These are phyloP conservation scores for Abscondita cerata DNA, from an alignment of 2,888 invertebrate species.

Conservation along the genomic window DNA sequence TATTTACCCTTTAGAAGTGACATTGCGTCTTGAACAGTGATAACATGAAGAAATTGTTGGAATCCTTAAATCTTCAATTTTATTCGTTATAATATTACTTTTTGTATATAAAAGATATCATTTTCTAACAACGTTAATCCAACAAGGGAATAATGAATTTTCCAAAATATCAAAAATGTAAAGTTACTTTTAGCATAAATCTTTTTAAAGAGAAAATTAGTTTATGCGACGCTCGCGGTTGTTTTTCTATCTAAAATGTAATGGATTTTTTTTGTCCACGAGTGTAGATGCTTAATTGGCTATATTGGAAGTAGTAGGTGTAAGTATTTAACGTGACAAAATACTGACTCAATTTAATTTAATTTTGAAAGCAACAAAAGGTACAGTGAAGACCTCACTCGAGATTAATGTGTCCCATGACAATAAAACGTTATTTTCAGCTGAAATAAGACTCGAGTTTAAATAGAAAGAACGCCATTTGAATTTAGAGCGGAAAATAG, in stretches of 20 bases:
- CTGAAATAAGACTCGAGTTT: constrained; percentile 32
- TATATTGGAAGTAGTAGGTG: constrained; percentile 15
- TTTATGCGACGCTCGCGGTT: constrained; percentile 18
- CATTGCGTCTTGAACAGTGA: constrained; percentile 12
- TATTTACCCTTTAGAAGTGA: constrained; percentile 12
- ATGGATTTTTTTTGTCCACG: constrained; percentile 17
- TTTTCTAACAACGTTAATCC: constrained; percentile 4
- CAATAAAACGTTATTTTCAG: constrained; percentile 28
- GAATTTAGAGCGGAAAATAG: constrained; percentile 32
- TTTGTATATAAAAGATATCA: constrained; percentile 5
- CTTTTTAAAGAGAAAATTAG: constrained; percentile 28
- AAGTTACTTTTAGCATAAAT: constrained; percentile 27
- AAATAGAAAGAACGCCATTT: constrained; percentile 31
- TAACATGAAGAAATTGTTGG: constrained; percentile 12
- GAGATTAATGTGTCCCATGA: constrained; percentile 38
- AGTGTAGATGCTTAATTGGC: constrained; percentile 1
- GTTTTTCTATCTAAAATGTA: constrained; percentile 16
- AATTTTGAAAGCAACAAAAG: constrained; percentile 41
- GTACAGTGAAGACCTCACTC: constrained; percentile 38
- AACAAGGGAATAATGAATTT: constrained; percentile 19
- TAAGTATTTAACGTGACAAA: constrained; percentile 24
- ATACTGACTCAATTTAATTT: constrained; percentile 40
- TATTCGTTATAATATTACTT: constrained; percentile 1
- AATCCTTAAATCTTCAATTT: constrained; percentile 2
- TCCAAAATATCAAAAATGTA: constrained; percentile 22